Evolutionary conservation across 2,113 vertebrate genomes (phyloP).

Genomic region (Melanocharis versteri): DNA sequence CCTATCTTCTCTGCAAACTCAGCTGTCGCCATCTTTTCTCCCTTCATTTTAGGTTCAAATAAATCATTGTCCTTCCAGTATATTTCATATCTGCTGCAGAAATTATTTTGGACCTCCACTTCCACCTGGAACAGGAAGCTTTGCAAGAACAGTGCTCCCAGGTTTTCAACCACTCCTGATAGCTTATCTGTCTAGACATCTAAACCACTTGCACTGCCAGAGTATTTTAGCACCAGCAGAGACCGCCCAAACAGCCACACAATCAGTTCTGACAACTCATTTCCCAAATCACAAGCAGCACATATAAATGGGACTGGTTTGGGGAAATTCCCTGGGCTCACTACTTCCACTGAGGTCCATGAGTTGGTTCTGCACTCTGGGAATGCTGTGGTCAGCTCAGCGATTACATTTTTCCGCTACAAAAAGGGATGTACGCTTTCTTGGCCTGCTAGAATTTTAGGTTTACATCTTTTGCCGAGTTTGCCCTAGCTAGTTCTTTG

Average conservation of each 20-base stretch:
- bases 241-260: background rate
- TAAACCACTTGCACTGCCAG: background rate
- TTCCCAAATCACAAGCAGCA: background rate
- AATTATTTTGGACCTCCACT: background rate
- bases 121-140: background rate
- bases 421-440: background rate
- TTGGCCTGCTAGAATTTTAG: background rate
- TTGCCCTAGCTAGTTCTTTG: background rate
- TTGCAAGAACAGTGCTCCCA: background rate
- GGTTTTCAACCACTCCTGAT: background rate
- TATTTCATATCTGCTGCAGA: background rate
- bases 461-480: background rate
- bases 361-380: background rate
- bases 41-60: background rate
- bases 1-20: background rate
- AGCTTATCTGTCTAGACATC: background rate
- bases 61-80: background rate
- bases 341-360: background rate
- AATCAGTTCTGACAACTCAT: background rate
- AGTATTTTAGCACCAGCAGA: background rate
- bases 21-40: background rate
- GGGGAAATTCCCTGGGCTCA: background rate
- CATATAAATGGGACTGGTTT: background rate
- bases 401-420: background rate
- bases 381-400: background rate